Evolutionary conservation across 2,888 invertebrate species (phyloP).

Genomic region (Odontocerum albicorne): DNA sequence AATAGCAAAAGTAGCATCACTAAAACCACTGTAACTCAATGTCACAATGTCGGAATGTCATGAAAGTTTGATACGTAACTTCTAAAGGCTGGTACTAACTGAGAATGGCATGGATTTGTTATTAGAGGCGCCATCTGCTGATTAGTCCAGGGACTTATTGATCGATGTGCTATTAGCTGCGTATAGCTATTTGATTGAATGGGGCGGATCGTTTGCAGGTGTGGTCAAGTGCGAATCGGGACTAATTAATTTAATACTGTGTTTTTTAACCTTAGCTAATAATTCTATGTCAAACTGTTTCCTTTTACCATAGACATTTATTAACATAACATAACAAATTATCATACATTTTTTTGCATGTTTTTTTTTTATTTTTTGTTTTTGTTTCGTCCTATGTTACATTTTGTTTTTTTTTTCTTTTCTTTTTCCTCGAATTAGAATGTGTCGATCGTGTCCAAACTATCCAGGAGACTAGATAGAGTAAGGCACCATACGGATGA

Average conservation of each 20-base stretch:
- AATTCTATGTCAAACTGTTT: not conserved
- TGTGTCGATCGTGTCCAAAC: slow-evolving; percentile 44
- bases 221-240: too few species aligned
- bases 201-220: too few species aligned
- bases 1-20: too few species aligned
- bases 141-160: too few species aligned
- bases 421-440: slow-evolving; percentile 32
- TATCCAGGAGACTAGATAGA: slow-evolving; percentile 50
- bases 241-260: slow-evolving; percentile 10
- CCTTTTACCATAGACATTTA: not conserved
- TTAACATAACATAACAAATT: not conserved
- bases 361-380: slow-evolving; percentile 22
- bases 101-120: too few species aligned
- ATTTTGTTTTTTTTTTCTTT: slow-evolving; percentile 15
- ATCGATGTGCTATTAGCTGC: too few species aligned
- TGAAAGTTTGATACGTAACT: too few species aligned
- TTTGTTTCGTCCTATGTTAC: slow-evolving; percentile 12
- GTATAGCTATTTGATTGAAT: too few species aligned
- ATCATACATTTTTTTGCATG: not conserved
- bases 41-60: too few species aligned
- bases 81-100: too few species aligned
- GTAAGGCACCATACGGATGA: slow-evolving; percentile 69
- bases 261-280: not conserved
- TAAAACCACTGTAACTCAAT: too few species aligned
- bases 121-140: too few species aligned